Percentiles rank a stretch among this genome's conserved stretches.
Conservation (phyloP, 2,113 vertebrate genomes). For the Dascyllus trimaculatus region DNA sequence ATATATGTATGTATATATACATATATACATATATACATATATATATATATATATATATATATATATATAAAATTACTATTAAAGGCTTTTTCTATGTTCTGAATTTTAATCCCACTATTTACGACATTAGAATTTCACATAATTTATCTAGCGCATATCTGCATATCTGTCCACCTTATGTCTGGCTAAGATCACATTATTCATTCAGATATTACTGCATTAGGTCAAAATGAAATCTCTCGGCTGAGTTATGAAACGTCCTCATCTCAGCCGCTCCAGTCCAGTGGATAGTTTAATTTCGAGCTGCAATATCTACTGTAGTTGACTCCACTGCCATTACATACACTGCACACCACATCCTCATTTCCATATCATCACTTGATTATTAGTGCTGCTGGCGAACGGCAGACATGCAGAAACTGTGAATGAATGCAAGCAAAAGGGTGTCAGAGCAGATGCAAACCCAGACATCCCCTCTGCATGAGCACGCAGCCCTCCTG, state of each 20-base stretch:
- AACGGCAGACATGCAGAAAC: conserved; percentile 46
- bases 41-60: too few species aligned
- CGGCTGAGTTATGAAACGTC: conserved; percentile 6
- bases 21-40: too few species aligned
- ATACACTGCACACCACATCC: conserved; percentile 27
- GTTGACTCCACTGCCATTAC: conserved; percentile 39
- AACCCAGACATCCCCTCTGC: conserved; percentile 25
- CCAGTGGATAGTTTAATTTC: conserved; percentile 44
- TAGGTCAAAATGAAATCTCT: conserved; percentile 12
- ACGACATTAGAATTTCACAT: background rate
- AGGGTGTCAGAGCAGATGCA: conserved; percentile 62
- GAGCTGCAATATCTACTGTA: conserved; percentile 37
- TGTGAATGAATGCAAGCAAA: conserved; percentile 51
- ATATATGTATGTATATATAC: too few species aligned
- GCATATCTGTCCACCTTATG: background rate
- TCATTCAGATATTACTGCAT: conserved; percentile 19
- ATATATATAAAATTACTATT: too few species aligned
- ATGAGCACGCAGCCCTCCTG: conserved; percentile 1
- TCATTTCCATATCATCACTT: conserved; percentile 64
- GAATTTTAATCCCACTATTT: background rate
- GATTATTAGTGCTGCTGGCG: conserved; percentile 65
- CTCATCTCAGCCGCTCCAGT: conserved; percentile 27
- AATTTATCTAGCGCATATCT: background rate
- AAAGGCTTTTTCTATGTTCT: background rate
- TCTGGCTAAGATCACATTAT: conserved; percentile 12